phyloP scores from a whole-genome alignment of 1,140 invertebrate species.

The Macrobrachium rosenbergii region DNA sequence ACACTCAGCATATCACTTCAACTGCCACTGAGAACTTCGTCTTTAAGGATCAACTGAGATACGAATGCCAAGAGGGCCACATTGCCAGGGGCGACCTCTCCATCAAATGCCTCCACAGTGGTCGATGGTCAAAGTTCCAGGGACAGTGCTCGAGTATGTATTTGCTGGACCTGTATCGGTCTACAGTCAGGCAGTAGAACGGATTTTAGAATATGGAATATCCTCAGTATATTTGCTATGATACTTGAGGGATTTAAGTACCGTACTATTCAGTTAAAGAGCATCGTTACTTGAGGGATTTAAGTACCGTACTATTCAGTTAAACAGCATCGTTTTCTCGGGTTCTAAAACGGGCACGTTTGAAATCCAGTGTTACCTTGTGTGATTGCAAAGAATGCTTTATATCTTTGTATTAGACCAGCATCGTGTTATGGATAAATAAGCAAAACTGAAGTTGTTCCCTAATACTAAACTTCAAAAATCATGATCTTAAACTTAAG shows the following conservation, averaged over 20 bases:
- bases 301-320: too few species aligned
- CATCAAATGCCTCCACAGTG: conserved; percentile 72
- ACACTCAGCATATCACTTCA: background rate
- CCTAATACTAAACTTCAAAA: background rate
- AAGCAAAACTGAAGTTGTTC: too few species aligned
- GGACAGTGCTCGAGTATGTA: conserved; percentile 74
- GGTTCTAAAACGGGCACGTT: too few species aligned
- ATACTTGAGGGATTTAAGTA: too few species aligned
- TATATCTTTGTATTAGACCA: background rate
- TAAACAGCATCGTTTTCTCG: too few species aligned
- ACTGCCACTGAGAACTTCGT: conserved; percentile 27
- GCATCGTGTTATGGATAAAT: too few species aligned
- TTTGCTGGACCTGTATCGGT: background rate
- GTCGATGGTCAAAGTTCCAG: conserved; percentile 74
- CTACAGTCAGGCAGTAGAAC: too few species aligned
- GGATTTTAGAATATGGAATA: too few species aligned
- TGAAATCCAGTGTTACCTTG: too few species aligned
- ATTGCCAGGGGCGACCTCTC: conserved; percentile 72
- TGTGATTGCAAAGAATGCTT: background rate
- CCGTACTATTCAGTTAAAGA: too few species aligned
- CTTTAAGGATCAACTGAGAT: conserved; percentile 67
- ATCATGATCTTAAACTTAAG: background rate
- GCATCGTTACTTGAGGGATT: too few species aligned
- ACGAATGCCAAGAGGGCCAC: conserved; percentile 70
- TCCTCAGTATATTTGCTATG: too few species aligned